These are phyloP conservation scores for Crioceris asparagi DNA, from an alignment of 2,888 invertebrate genomes.

Conservation along the genomic window DNA sequence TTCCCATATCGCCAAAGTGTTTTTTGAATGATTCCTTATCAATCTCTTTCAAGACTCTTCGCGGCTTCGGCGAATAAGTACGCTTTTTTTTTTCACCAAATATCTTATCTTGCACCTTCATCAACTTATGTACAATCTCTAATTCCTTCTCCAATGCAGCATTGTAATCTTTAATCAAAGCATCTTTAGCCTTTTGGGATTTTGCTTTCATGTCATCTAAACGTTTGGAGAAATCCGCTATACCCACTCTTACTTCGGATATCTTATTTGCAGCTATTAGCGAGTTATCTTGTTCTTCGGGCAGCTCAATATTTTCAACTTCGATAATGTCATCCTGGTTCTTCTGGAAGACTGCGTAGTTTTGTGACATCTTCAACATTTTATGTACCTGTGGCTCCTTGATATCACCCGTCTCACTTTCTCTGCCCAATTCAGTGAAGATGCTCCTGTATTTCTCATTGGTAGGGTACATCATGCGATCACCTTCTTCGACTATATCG, in stretches of 20 bases:
- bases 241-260: slow-evolving; percentile 22
- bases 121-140: slow-evolving; percentile 19
- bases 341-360: slow-evolving; percentile 20
- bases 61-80: neutral
- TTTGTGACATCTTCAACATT: slow-evolving; percentile 21
- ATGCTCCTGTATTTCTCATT: neutral
- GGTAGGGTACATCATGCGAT: slow-evolving; percentile 18
- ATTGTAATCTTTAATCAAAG: slow-evolving; percentile 27
- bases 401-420: slow-evolving; percentile 10
- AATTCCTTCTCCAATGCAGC: slow-evolving; percentile 24
- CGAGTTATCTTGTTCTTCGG: slow-evolving; percentile 15
- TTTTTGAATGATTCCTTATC: slow-evolving; percentile 5
- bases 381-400: slow-evolving; percentile 20
- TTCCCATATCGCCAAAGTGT: slow-evolving; percentile 21
- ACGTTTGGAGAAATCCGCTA: slow-evolving; percentile 21
- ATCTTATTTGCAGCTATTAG: slow-evolving; percentile 22
- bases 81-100: slow-evolving; percentile 5
- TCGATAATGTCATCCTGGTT: slow-evolving; percentile 14
- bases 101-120: slow-evolving; percentile 10
- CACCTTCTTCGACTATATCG: slow-evolving; percentile 21
- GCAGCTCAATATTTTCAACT: slow-evolving; percentile 1
- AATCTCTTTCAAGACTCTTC: slow-evolving; percentile 2
- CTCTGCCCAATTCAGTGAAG: neutral
- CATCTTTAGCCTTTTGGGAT: slow-evolving; percentile 17
- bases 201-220: slow-evolving; percentile 22